phyloP scores from a whole-genome alignment of 2,888 invertebrate species.

The Eueremaeus valkanovi region DNA sequence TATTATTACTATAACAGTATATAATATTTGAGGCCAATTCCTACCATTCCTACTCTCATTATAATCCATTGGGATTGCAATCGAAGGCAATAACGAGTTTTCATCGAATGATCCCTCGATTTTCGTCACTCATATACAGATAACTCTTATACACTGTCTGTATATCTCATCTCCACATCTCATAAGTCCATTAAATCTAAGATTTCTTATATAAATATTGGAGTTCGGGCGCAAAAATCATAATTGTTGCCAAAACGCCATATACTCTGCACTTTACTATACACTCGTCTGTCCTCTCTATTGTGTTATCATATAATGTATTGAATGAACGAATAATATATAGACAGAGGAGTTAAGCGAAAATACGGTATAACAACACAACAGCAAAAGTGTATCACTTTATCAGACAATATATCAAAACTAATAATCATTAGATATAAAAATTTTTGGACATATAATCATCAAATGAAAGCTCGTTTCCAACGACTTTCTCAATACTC shows the following conservation, averaged over 20 bases:
- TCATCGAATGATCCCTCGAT: neutral
- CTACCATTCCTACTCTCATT: neutral
- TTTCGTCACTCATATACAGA: neutral
- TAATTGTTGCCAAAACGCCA: too few species aligned
- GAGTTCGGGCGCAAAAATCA: neutral
- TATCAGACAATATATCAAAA: neutral
- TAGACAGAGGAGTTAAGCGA: neutral
- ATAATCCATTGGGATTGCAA: slow-evolving; percentile 1
- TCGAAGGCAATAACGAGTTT: slow-evolving; percentile 1
- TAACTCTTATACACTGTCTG: too few species aligned
- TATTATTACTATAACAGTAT: slow-evolving; percentile 2
- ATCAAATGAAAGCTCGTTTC: neutral
- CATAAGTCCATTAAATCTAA: neutral
- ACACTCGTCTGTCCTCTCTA: too few species aligned
- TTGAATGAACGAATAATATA: too few species aligned
- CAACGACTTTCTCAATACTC: too few species aligned
- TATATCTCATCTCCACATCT: neutral
- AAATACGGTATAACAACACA: neutral
- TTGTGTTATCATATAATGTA: too few species aligned
- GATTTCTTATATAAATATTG: slow-evolving; percentile 8
- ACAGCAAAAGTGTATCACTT: neutral
- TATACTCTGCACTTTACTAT: too few species aligned
- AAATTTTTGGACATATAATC: neutral
- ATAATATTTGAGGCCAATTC: neutral
- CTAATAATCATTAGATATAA: neutral